Evolutionary conservation across 2,888 invertebrate genomes (phyloP).

Genomic region (Biston stratarius): DNA sequence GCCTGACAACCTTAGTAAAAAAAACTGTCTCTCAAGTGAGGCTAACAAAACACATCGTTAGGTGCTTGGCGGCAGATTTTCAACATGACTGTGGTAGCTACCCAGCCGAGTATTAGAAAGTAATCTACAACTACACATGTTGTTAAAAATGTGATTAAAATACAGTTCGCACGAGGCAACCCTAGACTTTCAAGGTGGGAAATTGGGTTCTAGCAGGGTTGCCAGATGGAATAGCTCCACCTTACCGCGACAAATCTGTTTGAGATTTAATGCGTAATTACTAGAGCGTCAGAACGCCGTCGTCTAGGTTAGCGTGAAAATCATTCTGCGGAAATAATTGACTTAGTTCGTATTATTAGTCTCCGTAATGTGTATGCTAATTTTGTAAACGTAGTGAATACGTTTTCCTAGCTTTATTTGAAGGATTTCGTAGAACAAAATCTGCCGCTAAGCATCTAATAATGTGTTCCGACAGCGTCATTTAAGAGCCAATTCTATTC

Average conservation of each 20-base stretch:
- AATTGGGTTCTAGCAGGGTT: slow-evolving; percentile 35
- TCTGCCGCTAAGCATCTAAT: no score
- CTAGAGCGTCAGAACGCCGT: slow-evolving; percentile 9
- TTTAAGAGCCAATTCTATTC: no score
- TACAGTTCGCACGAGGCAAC: slow-evolving; percentile 20
- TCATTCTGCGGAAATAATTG: neutral
- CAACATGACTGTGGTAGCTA: no score
- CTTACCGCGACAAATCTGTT: slow-evolving; percentile 26
- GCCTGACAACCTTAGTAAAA: no score
- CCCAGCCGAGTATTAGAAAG: no score
- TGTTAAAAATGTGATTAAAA: neutral
- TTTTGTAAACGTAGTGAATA: no score
- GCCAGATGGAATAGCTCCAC: slow-evolving; percentile 30
- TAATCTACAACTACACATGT: neutral
- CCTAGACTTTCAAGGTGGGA: slow-evolving; percentile 31
- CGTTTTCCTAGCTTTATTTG: no score
- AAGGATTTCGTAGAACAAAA: no score
- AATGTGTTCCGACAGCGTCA: no score
- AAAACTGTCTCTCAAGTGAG: no score
- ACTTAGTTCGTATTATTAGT: neutral
- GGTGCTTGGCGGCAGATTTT: no score
- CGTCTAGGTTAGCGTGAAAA: slow-evolving; percentile 6
- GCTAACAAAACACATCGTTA: no score
- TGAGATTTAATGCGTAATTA: slow-evolving; percentile 38
- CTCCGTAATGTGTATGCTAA: neutral